Percentiles rank a stretch among this genome's conserved stretches.
These are phyloP conservation scores for Xenops minutus DNA, from an alignment of 2,797 vertebrate genomes.

Conservation along the genomic window DNA sequence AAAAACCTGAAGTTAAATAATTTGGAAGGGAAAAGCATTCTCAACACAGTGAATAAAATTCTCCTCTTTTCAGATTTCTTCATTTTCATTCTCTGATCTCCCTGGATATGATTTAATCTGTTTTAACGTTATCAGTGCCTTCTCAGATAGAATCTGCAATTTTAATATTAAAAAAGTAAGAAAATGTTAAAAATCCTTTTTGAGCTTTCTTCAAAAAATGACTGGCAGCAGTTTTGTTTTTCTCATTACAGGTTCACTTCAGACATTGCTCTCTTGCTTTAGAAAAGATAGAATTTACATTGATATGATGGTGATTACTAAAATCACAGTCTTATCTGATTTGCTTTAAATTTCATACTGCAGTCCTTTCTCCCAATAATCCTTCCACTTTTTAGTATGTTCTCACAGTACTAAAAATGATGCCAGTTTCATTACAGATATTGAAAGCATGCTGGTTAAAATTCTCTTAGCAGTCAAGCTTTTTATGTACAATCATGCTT, in stretches of 20 bases:
- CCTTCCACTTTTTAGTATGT: background rate
- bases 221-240: background rate
- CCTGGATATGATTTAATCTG: background rate
- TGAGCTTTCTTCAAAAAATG: background rate
- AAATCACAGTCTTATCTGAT: background rate
- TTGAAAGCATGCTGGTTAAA: conserved; percentile 6
- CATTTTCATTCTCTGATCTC: background rate
- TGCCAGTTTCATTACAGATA: background rate
- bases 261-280: background rate
- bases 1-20: background rate
- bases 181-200: background rate
- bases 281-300: background rate
- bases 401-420: background rate
- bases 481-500: background rate
- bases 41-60: background rate
- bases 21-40: background rate
- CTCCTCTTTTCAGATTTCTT: background rate
- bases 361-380: background rate
- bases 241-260: background rate
- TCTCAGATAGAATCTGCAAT: background rate
- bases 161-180: background rate
- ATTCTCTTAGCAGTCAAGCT: background rate
- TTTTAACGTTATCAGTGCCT: background rate
- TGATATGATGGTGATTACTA: background rate
- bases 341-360: background rate